These are phyloP conservation scores for Alitta virens DNA, from an alignment of 2,888 invertebrate species.

Conservation along the genomic window DNA sequence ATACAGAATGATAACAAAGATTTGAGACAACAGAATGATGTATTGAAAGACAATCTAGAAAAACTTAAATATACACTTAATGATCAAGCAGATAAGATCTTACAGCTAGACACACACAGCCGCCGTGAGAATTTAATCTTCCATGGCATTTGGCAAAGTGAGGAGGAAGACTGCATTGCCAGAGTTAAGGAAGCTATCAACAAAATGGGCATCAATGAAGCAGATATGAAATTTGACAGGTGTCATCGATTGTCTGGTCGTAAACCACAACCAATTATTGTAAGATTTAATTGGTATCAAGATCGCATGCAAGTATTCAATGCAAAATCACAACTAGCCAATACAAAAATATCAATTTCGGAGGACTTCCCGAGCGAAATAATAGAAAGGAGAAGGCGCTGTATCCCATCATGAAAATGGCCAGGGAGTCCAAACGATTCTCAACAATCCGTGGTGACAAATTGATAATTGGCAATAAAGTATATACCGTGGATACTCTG, in stretches of 20 bases:
- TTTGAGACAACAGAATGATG: no score
- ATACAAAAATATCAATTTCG: neutral
- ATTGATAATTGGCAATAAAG: neutral
- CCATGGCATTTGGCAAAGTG: neutral
- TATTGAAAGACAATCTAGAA: neutral
- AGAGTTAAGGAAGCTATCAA: neutral
- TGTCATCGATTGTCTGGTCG: neutral
- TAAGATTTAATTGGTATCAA: neutral
- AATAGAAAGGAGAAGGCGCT: neutral
- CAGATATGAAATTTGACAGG: no score
- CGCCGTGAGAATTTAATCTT: neutral
- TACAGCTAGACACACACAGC: neutral
- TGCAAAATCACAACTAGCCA: neutral
- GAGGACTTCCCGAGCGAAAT: neutral
- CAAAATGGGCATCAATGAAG: neutral
- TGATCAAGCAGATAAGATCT: neutral
- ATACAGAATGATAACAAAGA: no score
- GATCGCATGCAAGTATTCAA: neutral
- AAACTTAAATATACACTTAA: neutral
- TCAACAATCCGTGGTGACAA: constrained; percentile 1
- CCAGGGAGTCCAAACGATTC: neutral
- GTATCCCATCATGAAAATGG: neutral
- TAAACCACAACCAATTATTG: neutral
- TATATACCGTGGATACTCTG: neutral
- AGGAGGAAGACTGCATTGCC: neutral